These are phyloP conservation scores for Prunella himalayana DNA, from an alignment of 2,113 vertebrate genomes.

Conservation along the genomic window DNA sequence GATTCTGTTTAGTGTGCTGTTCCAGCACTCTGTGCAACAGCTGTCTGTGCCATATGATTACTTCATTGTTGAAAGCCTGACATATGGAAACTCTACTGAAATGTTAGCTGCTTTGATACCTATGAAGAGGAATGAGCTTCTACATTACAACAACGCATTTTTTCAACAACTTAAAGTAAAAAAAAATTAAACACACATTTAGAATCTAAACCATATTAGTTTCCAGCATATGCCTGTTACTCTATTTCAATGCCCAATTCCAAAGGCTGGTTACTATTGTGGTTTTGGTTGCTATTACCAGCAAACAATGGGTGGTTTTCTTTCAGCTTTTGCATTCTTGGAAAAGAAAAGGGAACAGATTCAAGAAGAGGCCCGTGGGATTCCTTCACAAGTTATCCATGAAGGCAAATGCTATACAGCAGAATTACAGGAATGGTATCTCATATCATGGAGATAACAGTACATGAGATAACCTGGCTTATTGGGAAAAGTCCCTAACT, in stretches of 20 bases:
- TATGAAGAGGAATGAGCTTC: conserved; percentile 58
- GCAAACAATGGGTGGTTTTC: not conserved
- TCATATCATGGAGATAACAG: not conserved
- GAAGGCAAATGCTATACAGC: not conserved
- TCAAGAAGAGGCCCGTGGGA: not conserved
- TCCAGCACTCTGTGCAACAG: not conserved
- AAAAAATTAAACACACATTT: not conserved
- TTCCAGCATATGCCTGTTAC: not conserved
- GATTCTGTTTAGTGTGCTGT: not conserved
- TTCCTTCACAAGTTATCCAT: not conserved
- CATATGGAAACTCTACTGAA: conserved; percentile 69
- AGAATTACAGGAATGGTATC: not conserved
- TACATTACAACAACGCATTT: not conserved
- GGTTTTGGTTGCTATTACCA: conserved; percentile 31
- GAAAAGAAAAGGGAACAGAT: not conserved
- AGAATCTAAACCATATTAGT: not conserved
- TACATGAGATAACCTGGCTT: not conserved
- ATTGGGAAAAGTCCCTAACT: not conserved
- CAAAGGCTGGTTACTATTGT: conserved; percentile 37
- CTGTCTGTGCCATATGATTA: conserved; percentile 42
- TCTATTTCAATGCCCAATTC: not conserved
- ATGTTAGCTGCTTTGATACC: conserved; percentile 44
- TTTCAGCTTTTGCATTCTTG: not conserved
- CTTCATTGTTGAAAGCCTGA: conserved; percentile 59
- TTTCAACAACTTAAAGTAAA: not conserved